These are phyloP conservation scores for Drosophila paramelanica DNA, from an alignment of 2,888 invertebrate genomes.

Conservation along the genomic window DNA sequence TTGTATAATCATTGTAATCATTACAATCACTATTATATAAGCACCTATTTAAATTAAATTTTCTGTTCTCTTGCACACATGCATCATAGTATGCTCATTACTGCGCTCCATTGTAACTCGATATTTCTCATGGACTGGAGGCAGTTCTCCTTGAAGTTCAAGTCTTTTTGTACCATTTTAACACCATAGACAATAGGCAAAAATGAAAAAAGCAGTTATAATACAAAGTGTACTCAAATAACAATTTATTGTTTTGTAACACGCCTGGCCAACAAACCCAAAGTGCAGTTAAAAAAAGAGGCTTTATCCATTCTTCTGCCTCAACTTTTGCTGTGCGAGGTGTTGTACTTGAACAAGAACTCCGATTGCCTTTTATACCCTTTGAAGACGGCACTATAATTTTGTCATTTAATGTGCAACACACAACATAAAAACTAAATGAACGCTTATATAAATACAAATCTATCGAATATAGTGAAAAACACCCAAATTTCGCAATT, in stretches of 20 bases:
- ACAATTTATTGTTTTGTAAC: constrained; percentile 56
- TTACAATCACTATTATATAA: constrained; percentile 1
- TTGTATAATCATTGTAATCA: constrained; percentile 5
- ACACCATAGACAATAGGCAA: constrained; percentile 55
- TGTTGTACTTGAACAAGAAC: constrained; percentile 70
- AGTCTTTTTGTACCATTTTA: constrained; percentile 55
- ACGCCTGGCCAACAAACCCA: constrained; percentile 36
- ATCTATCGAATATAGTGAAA: too few relatives aligned
- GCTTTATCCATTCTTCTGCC: constrained; percentile 11
- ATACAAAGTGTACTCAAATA: constrained; percentile 60
- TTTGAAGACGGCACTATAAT: not conserved
- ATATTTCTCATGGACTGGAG: constrained; percentile 28
- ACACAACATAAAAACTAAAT: not conserved
- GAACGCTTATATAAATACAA: not conserved
- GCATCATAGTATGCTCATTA: constrained; percentile 36
- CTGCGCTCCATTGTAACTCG: constrained; percentile 37
- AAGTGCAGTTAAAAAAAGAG: constrained; percentile 37
- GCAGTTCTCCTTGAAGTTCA: constrained; percentile 70
- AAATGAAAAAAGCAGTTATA: constrained; percentile 26
- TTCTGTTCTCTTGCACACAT: constrained; percentile 11
- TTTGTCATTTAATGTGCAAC: not conserved
- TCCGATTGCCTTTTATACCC: constrained; percentile 59
- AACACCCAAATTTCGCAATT: too few relatives aligned
- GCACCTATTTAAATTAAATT: constrained; percentile 3
- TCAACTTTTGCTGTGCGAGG: constrained; percentile 14